Evolutionary conservation across 1,140 invertebrate species (phyloP).

Genomic region (Drosophila rhopaloa): DNA sequence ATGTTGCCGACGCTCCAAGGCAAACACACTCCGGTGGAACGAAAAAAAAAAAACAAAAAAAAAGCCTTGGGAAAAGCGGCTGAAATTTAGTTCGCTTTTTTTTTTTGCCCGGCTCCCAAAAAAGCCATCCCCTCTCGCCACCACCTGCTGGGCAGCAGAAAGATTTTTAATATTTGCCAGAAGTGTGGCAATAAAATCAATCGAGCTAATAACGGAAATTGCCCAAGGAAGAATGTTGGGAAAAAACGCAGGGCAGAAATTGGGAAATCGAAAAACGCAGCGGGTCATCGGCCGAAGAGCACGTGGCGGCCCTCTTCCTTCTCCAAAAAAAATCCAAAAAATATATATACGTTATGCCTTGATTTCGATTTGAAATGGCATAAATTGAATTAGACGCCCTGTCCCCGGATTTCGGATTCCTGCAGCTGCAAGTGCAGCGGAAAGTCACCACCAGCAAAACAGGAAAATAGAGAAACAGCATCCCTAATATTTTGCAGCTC

Average conservation of each 20-base stretch:
- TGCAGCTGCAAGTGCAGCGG: constrained; percentile 71
- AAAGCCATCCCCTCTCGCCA: not conserved
- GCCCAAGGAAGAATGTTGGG: constrained; percentile 36
- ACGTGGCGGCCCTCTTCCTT: constrained; percentile 22
- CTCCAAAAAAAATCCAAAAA: not conserved
- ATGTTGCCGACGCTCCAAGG: constrained; percentile 35
- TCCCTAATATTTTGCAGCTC: constrained; percentile 14
- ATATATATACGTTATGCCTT: constrained; percentile 9
- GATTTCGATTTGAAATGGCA: constrained; percentile 67
- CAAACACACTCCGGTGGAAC: constrained; percentile 25
- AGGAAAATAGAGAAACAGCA: constrained; percentile 1
- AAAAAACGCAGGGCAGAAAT: constrained; percentile 13
- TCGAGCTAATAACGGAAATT: constrained; percentile 80
- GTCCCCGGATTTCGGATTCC: constrained; percentile 10
- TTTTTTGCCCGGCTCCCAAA: not conserved
- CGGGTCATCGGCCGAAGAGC: constrained; percentile 46
- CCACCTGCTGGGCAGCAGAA: constrained; percentile 30
- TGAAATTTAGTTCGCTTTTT: constrained; percentile 5
- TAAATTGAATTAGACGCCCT: constrained; percentile 75
- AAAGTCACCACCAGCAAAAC: constrained; percentile 34
- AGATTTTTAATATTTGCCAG: constrained; percentile 47
- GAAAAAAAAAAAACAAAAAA: no score
- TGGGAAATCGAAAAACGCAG: constrained; percentile 48
- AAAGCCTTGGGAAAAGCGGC: constrained; percentile 19
- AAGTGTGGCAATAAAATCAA: constrained; percentile 72